phyloP scores from a whole-genome alignment of 2,888 invertebrate species.

The Pelosia muscerda region DNA sequence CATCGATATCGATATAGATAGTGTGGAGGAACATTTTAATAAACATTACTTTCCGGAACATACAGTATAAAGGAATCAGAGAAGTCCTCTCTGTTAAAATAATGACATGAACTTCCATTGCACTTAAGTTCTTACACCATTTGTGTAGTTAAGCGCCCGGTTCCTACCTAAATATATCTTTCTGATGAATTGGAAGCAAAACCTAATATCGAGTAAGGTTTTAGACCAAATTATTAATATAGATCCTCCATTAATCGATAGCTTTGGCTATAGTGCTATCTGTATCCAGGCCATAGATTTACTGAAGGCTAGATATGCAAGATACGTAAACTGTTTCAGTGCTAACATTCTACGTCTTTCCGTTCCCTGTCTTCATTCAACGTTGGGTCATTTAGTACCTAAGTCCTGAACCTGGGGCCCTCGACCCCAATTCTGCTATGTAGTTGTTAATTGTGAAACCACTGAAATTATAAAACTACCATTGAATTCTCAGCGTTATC shows the following conservation, averaged over 20 bases:
- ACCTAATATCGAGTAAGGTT: neutral
- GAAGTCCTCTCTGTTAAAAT: too few relatives aligned
- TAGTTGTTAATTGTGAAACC: too few relatives aligned
- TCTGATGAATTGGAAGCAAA: neutral
- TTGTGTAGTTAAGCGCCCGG: neutral
- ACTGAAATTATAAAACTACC: too few relatives aligned
- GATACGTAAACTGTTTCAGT: neutral
- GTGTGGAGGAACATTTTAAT: too few relatives aligned
- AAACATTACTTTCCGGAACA: too few relatives aligned
- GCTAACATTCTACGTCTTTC: neutral
- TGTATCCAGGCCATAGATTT: constrained; percentile 8
- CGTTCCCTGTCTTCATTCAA: too few relatives aligned
- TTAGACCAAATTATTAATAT: neutral
- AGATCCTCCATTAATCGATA: constrained; percentile 34
- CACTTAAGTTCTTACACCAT: neutral
- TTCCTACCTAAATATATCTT: neutral
- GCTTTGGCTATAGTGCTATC: neutral
- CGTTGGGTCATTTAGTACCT: too few relatives aligned
- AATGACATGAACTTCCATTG: neutral
- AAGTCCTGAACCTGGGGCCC: too few relatives aligned
- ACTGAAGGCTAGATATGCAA: neutral
- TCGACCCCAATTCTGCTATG: too few relatives aligned
- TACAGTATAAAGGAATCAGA: too few relatives aligned
- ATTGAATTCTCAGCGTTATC: too few relatives aligned
- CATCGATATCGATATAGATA: too few relatives aligned